Evolutionary conservation across 2,888 invertebrate species (phyloP), one percentile per base, ranked within the genome.

Genomic region (Trissolcus japonicus): DNA sequence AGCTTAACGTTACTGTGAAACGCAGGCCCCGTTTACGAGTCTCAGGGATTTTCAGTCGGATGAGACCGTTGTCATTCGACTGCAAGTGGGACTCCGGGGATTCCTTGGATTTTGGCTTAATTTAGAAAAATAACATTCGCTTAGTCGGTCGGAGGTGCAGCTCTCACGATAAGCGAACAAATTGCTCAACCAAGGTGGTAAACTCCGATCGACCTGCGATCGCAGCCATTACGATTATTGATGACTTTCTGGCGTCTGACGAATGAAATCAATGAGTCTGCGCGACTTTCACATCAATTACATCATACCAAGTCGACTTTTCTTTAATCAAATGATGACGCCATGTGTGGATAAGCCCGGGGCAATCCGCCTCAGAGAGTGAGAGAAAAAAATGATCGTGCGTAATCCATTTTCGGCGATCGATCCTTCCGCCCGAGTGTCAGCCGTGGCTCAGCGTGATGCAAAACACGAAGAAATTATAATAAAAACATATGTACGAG

Each of bases 1-100:
- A 86, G 87, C 87, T 87, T 86, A 86, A 80, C 85, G 83, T 83
- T 86, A 84, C 84, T 83, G 82, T 82, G 72, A 82, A 78, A 68
- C 79, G 81, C 83, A 82, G 80, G 78, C 83, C 83, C 80, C 85
- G 76, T 83, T 86, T 85, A 86, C 86, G 85, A 84, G 82, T 81
- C 81, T 81, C 76, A 82, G 82, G 86, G 86, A 86, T 86, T 86
- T 86, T 85, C 83, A 81, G 81, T 75, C 82, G 83, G 84, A 84
- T 84, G 84, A 84, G 84, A 81, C 82, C 83, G 81, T 81, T 73
- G 76, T 79, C 73, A 72, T 69, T 21, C 72, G 69, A 55, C 73
- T 51, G 54, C 56, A 57, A 72, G 76, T 74, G 65, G 62, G 78
- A 71, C 76, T 73, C 78, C 55, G 7, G 68, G 63, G 71, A 80